Evolutionary conservation across 2,113 vertebrate genomes (phyloP).

Genomic region (Tragelaphus strepsiceros): DNA sequence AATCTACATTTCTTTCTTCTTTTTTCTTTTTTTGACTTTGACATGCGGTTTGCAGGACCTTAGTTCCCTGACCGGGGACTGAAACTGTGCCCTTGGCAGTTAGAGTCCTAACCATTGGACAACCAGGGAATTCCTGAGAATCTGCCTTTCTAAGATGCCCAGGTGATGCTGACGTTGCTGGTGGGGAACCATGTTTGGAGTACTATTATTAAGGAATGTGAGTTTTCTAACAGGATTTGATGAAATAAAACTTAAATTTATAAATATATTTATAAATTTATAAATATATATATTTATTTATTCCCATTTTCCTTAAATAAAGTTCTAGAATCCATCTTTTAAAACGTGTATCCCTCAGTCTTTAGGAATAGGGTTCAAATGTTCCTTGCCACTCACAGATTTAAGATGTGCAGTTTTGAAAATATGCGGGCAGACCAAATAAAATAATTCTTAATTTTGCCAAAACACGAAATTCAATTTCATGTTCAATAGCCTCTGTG

Average conservation of each 20-base stretch:
- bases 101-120: background rate
- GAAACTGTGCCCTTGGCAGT: background rate
- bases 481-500: background rate
- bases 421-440: background rate
- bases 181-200: background rate
- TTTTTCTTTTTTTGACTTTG: background rate
- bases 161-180: background rate
- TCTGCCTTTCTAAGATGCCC: background rate
- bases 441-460: background rate
- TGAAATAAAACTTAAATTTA: background rate
- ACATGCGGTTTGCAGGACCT: accelerated
- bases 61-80: background rate
- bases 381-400: background rate
- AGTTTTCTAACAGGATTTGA: background rate
- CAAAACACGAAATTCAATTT: background rate
- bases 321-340: background rate
- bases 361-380: background rate
- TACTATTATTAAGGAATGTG: background rate
- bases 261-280: background rate
- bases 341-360: background rate
- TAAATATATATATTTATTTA: background rate
- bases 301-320: background rate
- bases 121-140: background rate
- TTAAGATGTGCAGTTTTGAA: background rate
- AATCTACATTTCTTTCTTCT: background rate